Conservation (phyloP, 2,113 vertebrate genomes). For the Orientallactaga bullata region DNA sequence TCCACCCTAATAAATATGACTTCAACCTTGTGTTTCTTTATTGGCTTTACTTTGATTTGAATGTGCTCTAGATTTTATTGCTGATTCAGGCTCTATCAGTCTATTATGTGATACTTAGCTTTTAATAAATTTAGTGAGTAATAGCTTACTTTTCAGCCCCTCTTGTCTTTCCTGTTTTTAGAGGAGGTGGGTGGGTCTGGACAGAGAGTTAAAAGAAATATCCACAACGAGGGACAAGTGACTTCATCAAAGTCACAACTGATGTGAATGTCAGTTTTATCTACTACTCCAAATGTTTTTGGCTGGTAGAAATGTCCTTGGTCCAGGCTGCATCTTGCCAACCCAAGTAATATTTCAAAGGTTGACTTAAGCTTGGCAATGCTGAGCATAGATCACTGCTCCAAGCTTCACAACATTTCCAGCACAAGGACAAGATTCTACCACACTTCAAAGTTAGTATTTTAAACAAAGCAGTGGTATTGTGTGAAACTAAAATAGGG, state of each 20-base stretch:
- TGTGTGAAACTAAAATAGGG: conserved; percentile 32
- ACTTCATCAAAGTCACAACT: conserved; percentile 68
- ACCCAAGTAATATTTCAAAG: conserved; percentile 73
- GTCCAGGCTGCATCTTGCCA: conserved; percentile 61
- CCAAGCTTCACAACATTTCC: conserved; percentile 54
- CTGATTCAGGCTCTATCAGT: not conserved
- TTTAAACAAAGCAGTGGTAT: conserved; percentile 48
- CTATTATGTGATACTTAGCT: not conserved
- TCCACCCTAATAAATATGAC: not conserved
- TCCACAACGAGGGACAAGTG: conserved; percentile 43
- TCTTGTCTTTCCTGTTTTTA: not conserved
- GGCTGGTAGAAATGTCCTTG: conserved; percentile 60
- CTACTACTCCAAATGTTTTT: conserved; percentile 63
- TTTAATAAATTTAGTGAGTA: conserved; percentile 42
- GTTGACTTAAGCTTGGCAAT: conserved; percentile 69
- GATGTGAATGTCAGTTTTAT: conserved; percentile 55
- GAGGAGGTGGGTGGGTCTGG: not conserved
- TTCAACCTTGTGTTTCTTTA: not conserved
- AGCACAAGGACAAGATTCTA: conserved; percentile 59
- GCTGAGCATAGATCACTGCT: conserved; percentile 55
- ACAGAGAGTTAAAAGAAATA: conserved; percentile 35
- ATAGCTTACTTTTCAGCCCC: not conserved
- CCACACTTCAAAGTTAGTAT: conserved; percentile 36
- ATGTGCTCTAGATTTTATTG: not conserved
- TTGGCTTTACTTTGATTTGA: not conserved